Evolutionary conservation across 2,888 invertebrate genomes (phyloP), one percentile per base, ranked within the genome.

Genomic region (Seira musarum): DNA sequence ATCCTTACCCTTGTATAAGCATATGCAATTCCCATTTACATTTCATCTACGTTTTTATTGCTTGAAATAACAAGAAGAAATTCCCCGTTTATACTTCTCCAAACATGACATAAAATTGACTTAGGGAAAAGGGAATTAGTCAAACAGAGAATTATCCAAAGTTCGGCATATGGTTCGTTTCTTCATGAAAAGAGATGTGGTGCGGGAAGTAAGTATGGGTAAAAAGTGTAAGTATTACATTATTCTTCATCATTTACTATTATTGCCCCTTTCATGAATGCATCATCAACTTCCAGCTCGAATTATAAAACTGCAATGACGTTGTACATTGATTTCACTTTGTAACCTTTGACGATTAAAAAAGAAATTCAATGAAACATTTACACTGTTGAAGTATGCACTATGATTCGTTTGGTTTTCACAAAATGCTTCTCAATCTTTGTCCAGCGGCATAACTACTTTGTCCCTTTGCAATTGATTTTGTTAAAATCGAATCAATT

Each of bases 81-180:
- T 17, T 53, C n/a, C 53, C 13, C 53, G 15, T 53, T 40, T 40
- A 40, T 35, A 19, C 5, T 35, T 60, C 24, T 35, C 61, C 24
- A 46, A 78, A 78, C 78, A 67, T 25, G 61, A 70, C 77, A 61
- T 78, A 72, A 61, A 78, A 30, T 71, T 71, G 78, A 78, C 71
- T 71, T 25, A 24, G 61, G 67, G 64, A 64, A 71, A 70, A n/a
- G n/a, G n/a, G 13, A 78, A 77, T 77, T 77, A 79, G 79, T 79
- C 68, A 79, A 79, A 79, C 68, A 72, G 71, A 40, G 68, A 79
- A 68, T 79, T 79, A 80, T 80, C 80, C 80, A 80, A 80, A 74
- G 73, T 80, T 68, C 72, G 67, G 68, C 79, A 68, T 30, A 67
- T 60, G 53, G 65, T 53, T 60, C 57, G 21, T 66, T 24, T 22